These are phyloP conservation scores for Harpalus rufipes DNA, from an alignment of 2,888 invertebrate species.

Conservation along the genomic window DNA sequence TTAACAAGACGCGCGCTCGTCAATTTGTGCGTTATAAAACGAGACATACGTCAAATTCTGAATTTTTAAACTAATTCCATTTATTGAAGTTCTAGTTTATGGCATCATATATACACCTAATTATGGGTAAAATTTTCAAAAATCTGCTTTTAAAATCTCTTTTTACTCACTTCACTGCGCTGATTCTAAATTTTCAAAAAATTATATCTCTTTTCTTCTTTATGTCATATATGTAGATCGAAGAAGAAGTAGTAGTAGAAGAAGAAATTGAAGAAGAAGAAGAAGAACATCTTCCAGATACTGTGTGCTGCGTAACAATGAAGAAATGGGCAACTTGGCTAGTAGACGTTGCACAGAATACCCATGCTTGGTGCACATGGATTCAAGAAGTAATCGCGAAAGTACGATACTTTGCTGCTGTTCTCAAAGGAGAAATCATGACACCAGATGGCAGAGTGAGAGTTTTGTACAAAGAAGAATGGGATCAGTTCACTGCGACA, in stretches of 20 bases:
- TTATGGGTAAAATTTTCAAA: no score
- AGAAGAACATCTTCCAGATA: conserved; percentile 41
- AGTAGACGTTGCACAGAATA: conserved; percentile 74
- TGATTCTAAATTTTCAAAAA: no score
- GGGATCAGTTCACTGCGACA: conserved; percentile 73
- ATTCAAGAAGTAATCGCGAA: conserved; percentile 72
- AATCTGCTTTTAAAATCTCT: no score
- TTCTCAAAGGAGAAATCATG: conserved; percentile 72
- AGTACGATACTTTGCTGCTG: conserved; percentile 73
- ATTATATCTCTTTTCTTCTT: no score
- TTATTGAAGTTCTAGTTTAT: no score
- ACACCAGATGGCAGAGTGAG: conserved; percentile 70
- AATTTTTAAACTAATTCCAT: no score
- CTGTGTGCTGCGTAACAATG: conserved; percentile 74
- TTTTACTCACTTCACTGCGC: no score
- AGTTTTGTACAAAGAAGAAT: conserved; percentile 72
- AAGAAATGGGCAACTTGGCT: conserved; percentile 75
- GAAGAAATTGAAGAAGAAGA: neutral
- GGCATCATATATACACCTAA: no score
- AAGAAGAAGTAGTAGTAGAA: neutral
- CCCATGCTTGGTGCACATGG: conserved; percentile 75
- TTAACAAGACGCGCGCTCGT: no score
- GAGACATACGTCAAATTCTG: no score
- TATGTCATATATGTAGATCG: neutral
- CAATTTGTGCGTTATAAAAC: no score